Conservation (phyloP, 2,797 vertebrate genomes). For the Neomorphus geoffroyi region DNA sequence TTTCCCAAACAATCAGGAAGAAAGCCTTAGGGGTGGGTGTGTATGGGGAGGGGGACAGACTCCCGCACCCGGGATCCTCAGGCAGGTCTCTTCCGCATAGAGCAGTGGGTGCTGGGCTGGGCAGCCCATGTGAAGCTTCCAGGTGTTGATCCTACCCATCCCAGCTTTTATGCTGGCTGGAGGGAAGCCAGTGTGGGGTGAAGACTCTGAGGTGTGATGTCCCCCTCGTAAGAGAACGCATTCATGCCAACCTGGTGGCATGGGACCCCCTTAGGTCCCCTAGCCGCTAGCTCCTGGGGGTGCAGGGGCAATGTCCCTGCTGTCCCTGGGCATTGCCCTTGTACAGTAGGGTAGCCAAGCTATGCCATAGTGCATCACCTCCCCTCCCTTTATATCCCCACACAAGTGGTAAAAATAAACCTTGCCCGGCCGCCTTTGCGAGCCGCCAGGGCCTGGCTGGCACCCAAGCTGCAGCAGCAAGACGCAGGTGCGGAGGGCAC, state of each 20-base stretch:
- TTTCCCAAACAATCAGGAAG: background rate
- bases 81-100: background rate
- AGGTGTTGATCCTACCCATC: background rate
- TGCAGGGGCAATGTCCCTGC: fast-evolving
- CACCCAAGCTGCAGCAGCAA: background rate
- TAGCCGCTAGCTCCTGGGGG: fast-evolving
- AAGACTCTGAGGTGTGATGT: background rate
- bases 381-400: background rate
- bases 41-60: background rate
- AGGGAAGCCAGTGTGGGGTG: background rate
- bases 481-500: background rate
- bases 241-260: background rate
- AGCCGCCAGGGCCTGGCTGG: background rate
- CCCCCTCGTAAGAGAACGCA: fast-evolving
- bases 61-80: fast-evolving
- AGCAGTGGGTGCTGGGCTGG: background rate
- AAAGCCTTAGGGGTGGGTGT: background rate
- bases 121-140: background rate
- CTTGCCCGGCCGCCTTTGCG: background rate
- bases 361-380: background rate
- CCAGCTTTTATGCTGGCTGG: background rate
- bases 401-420: slow-evolving; percentile 1
- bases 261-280: background rate
- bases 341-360: background rate
- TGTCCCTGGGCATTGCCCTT: background rate